Conservation (phyloP, 2,113 vertebrate species). For the Brachypteracias leptosomus region DNA sequence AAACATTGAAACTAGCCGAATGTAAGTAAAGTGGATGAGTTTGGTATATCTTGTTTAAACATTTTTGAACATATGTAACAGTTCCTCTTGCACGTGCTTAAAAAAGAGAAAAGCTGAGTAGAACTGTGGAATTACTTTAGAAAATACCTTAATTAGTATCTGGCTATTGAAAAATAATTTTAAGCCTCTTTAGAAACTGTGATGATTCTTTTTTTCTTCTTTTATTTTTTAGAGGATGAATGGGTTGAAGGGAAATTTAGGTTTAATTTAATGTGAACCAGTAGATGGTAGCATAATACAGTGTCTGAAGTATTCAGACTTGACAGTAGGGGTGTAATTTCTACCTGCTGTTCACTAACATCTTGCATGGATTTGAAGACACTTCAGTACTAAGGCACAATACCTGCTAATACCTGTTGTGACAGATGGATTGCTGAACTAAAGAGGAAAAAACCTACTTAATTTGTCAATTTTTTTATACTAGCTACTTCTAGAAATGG, state of each 20-base stretch:
- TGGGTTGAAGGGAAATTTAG: background rate
- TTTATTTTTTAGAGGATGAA: background rate
- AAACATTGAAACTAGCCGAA: slow-evolving; percentile 93
- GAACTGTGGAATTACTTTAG: background rate
- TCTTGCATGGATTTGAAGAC: background rate
- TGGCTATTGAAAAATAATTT: background rate
- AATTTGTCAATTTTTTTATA: background rate
- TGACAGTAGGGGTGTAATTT: background rate
- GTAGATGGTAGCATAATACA: slow-evolving; percentile 55
- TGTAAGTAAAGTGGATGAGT: slow-evolving; percentile 82
- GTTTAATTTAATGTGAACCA: background rate
- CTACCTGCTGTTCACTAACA: background rate
- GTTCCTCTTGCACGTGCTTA: background rate
- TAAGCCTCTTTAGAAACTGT: background rate
- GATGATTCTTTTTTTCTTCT: too few relatives aligned
- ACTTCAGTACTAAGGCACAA: background rate
- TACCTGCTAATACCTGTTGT: background rate
- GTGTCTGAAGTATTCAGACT: background rate
- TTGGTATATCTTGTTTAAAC: background rate
- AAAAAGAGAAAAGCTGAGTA: background rate
- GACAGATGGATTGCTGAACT: background rate
- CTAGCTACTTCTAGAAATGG: background rate
- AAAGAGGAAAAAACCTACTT: background rate
- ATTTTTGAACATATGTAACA: background rate
- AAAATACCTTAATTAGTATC: background rate